Conservation (phyloP, 2,797 vertebrate genomes). For the Atherinosoma microstoma region DNA sequence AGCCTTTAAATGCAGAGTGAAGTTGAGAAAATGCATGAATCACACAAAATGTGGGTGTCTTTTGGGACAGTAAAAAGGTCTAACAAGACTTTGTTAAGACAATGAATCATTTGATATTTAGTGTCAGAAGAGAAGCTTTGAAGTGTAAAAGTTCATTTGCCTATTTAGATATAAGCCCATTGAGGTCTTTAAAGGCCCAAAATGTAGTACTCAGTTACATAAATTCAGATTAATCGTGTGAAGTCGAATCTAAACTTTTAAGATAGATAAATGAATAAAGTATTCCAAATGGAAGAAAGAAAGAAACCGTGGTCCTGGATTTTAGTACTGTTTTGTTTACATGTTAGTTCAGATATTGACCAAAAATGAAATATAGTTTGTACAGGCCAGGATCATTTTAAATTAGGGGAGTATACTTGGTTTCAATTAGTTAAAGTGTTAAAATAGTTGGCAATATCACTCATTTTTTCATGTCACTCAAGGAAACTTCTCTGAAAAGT, state of each 20-base stretch:
- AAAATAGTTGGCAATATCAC: too few species aligned
- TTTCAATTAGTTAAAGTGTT: too few species aligned
- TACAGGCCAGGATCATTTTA: too few species aligned
- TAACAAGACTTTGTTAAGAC: constrained; percentile 57
- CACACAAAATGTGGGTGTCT: constrained; percentile 60
- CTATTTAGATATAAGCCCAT: not conserved
- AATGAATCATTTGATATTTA: constrained; percentile 69
- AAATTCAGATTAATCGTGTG: not conserved
- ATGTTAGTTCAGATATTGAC: too few species aligned
- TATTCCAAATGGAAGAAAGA: too few species aligned
- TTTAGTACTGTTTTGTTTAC: too few species aligned
- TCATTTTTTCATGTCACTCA: too few species aligned
- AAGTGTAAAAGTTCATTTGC: constrained; percentile 40
- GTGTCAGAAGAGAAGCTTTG: constrained; percentile 28
- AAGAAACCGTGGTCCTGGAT: too few species aligned
- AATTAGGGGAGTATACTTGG: too few species aligned
- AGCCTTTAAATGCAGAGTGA: constrained; percentile 15
- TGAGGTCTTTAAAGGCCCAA: not conserved
- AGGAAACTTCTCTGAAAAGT: too few species aligned
- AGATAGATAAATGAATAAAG: too few species aligned
- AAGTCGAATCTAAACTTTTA: not conserved
- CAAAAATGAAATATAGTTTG: too few species aligned
- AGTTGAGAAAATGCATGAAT: constrained; percentile 50
- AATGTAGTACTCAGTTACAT: not conserved
- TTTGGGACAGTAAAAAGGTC: constrained; percentile 49